Base-by-base conservation (phyloP, 1,140 invertebrate genomes). In the Dufourea novaeangliae region DNA sequence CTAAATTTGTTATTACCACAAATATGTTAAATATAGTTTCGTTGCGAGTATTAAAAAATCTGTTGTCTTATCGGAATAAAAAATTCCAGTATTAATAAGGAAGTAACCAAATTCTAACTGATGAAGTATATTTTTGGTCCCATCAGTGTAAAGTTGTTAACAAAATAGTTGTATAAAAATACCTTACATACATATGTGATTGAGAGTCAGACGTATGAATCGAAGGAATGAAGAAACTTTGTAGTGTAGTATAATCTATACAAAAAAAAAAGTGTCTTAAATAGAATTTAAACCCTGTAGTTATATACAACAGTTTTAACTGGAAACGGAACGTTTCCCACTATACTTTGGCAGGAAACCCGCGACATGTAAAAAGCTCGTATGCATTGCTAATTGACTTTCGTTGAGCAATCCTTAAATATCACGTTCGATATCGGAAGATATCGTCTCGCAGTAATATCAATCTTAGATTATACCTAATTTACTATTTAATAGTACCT, bases 331-430 rank as follows among this genome's bases (percentile, higher is more conserved):
- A 32, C 4, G 7, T 59, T 32, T 20, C 29, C 34, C 14, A 27
- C 29, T 7, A 2, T n/a, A 2, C n/a, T 34, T 37, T 32, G 20
- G 50, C 25, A 0, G 17, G 46, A 32, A 52, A 39, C n/a, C 54
- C 7, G 10, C n/a, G 1, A 32, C 34, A 32, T 44, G 5, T 27
- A 25, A 50, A 32, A 22, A 50, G 8, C 10, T 32, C 17, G 22
- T 0, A n/a, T n/a, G 37, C 29, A 25, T 68, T 44, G 37, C 22
- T 50, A 59, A 68, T 69, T n/a, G 39, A 69, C 32, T n/a, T 50
- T 39, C 32, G 5, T 76, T 76, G 66, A 76, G 73, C 66, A 76
- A 69, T 69, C 46, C 8, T 59, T 17, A 39, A 59, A 59, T 76
- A 59, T 76, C 66, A 76, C 73, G 37, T 50, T 61, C 22, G 14